A percentile compares a stretch with the other conserved stretches of the same genome.
Evolutionary conservation across 2,888 invertebrate species (phyloP).

Genomic region (Mantis religiosa): DNA sequence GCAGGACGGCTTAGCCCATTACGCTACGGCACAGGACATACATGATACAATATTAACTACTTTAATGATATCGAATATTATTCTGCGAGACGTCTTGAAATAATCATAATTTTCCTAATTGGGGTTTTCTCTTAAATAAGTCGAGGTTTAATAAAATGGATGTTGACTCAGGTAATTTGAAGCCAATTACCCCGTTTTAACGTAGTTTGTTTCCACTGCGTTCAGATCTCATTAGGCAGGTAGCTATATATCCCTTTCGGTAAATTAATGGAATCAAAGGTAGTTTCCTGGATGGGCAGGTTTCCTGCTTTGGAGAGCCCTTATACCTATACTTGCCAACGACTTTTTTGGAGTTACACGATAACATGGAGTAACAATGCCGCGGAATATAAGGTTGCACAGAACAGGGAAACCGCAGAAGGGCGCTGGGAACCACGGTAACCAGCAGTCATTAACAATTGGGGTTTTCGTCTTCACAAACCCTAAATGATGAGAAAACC

Average conservation of each 20-base stretch:
- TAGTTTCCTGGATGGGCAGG: not conserved
- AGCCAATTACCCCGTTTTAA: no score
- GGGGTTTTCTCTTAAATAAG: no score
- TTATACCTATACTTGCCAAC: not conserved
- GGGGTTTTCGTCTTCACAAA: not conserved
- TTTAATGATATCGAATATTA: no score
- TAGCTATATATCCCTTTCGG: not conserved
- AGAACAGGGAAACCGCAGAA: not conserved
- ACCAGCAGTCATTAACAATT: not conserved
- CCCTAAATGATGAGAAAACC: not conserved
- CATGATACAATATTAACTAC: no score
- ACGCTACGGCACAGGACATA: no score
- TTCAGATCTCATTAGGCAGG: not conserved
- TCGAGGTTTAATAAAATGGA: no score
- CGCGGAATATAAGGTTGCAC: not conserved
- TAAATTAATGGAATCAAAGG: not conserved
- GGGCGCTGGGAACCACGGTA: not conserved
- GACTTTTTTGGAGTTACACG: not conserved
- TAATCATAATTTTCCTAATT: no score
- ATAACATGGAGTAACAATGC: not conserved
- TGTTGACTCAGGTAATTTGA: no score
- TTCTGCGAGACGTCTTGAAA: no score
- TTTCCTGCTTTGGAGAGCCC: not conserved
- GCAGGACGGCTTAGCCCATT: no score
- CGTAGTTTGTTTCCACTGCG: not conserved